Base-by-base conservation (phyloP, 2,888 invertebrate genomes). In the Pammene aurita region DNA sequence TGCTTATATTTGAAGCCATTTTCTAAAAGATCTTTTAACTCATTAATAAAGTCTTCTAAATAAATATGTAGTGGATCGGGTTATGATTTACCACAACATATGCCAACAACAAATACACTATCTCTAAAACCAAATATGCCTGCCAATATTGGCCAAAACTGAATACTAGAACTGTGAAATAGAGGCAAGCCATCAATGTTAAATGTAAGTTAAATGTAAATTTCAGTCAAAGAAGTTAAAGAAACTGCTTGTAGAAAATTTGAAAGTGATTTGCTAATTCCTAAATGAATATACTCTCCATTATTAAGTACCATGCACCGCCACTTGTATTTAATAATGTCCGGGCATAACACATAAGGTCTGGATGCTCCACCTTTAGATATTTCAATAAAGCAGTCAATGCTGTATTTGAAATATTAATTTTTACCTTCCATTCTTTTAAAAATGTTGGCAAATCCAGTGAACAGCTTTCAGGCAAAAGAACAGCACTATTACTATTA, bases 181-280 rank as follows among this genome's bases (percentile, higher is more conserved):
- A n/a, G n/a, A n/a, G n/a, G n/a, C n/a, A n/a, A n/a, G n/a, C n/a
- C n/a, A n/a, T n/a, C n/a, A n/a, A n/a, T n/a, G n/a, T n/a, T n/a
- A n/a, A n/a, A n/a, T n/a, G n/a, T n/a, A n/a, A n/a, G n/a, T n/a
- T n/a, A n/a, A n/a, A n/a, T n/a, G n/a, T n/a, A n/a, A n/a, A n/a
- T n/a, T n/a, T n/a, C n/a, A n/a, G n/a, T n/a, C n/a, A n/a, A n/a
- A n/a, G n/a, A n/a, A n/a, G n/a, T n/a, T n/a, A n/a, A n/a, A n/a
- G n/a, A n/a, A n/a, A n/a, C n/a, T n/a, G n/a, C n/a, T n/a, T n/a
- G n/a, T n/a, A n/a, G n/a, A n/a, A n/a, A n/a, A n/a, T n/a, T n/a
- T n/a, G n/a, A n/a, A n/a, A n/a, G n/a, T n/a, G 52, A 52, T 52
- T 52, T 52, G 52, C 52, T 18, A 52, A 52, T 52, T 52, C 52